Conservation (phyloP, 2,797 vertebrate genomes). For the Phalloptychus januarius region DNA sequence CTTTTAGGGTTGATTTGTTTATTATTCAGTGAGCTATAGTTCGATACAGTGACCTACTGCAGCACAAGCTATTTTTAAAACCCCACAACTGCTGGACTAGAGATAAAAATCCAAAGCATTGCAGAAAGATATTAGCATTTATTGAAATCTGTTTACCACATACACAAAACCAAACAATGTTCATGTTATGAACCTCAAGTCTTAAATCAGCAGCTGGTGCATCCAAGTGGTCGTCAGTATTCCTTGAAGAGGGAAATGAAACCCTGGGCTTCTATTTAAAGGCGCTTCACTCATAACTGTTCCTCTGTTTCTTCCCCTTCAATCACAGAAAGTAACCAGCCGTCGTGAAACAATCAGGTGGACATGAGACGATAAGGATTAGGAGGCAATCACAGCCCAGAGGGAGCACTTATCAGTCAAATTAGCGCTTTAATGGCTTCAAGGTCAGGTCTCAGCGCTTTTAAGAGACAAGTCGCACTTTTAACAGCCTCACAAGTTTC, state of each 20-base stretch:
- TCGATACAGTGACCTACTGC: constrained; percentile 65
- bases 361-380: constrained; percentile 52
- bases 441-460: constrained; percentile 59
- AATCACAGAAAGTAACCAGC: constrained; percentile 26
- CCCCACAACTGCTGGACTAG: constrained; percentile 6
- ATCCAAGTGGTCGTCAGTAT: constrained; percentile 32
- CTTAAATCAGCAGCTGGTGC: constrained; percentile 64
- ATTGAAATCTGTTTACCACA: constrained; percentile 6
- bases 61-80: constrained; percentile 54
- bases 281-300: constrained; percentile 16
- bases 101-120: background rate
- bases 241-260: constrained; percentile 40
- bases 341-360: constrained; percentile 45
- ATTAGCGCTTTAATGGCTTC: constrained; percentile 67
- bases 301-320: background rate
- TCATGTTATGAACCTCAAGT: constrained; percentile 36
- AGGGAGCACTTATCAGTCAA: constrained; percentile 62
- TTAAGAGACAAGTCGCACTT: constrained; percentile 51
- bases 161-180: constrained; percentile 41
- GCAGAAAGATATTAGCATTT: constrained; percentile 25
- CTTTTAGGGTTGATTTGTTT: constrained; percentile 44
- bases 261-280: constrained; percentile 51
- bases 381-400: constrained; percentile 46
- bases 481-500: constrained; percentile 41
- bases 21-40: constrained; percentile 52